A percentile compares a stretch with the other conserved stretches of the same genome.
Conservation (phyloP, 2,888 invertebrate species). For the Cryptus viduatorius region DNA sequence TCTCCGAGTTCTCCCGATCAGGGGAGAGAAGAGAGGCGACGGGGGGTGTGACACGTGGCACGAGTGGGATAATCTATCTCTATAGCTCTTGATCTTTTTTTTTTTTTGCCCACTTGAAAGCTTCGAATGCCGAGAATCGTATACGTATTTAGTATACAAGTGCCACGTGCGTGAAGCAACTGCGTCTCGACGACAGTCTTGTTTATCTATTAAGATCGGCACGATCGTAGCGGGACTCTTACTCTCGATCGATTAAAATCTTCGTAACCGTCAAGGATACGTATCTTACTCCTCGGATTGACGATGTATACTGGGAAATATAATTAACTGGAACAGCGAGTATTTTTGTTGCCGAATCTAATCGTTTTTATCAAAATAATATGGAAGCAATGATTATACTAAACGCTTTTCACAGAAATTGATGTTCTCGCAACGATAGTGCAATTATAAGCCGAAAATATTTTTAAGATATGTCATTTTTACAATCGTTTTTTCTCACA, state of each 20-base stretch:
- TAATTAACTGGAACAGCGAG: no score
- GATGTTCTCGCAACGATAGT: background rate
- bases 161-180: conserved; percentile 50
- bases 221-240: conserved; percentile 57
- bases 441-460: background rate
- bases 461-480: background rate
- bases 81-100: background rate
- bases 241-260: conserved; percentile 65
- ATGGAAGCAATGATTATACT: no score
- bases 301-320: background rate
- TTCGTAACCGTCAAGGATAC: conserved; percentile 31
- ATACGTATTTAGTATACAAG: conserved; percentile 9
- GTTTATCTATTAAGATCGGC: conserved; percentile 55
- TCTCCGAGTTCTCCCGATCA: conserved; percentile 22
- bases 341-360: no score
- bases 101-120: background rate
- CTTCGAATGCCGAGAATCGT: conserved; percentile 14
- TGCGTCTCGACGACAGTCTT: conserved; percentile 29
- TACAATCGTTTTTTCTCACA: conserved; percentile 7
- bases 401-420: no score
- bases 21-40: conserved; percentile 25
- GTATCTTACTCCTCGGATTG: background rate
- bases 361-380: no score
- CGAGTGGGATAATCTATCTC: background rate
- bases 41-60: conserved; percentile 6